Evolutionary conservation across 1,140 invertebrate genomes (phyloP), one percentile per base, ranked within the genome.

Genomic region (Heliothis subflexa): DNA sequence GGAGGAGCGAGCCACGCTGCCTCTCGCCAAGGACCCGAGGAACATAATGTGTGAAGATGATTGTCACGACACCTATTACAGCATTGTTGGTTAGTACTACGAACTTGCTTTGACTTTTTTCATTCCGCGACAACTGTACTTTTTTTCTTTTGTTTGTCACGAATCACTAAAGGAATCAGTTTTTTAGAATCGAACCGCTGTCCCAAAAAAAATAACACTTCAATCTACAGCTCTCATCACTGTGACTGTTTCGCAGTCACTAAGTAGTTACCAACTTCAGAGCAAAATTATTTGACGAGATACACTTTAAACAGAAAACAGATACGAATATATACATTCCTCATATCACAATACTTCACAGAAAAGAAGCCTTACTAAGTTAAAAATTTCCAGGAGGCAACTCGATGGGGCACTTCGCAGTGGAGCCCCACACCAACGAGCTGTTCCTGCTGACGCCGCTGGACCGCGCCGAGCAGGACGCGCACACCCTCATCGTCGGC

Each of bases 1-100:
- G 5, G 28, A 59, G 4, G 90, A 94, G 76, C 78, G 52, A 0
- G 75, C 85, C 21, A 75, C 85, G 16, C 86, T 95, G 40, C 91
- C 91, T 0, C 80, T 78, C 40, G 95, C 95, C 0, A 76, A 81
- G n/a, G 94, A 95, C 80, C 90, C 88, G 12, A 95, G 95, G 78
- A 95, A 95, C 80, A 80, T 91, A 68, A 78, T 80, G 5, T 94
- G 94, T 78, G 82, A 75, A 28, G 86, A 89, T 3, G 89, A 93
- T 73, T 94, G 90, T 66, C 84, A 89, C 47, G 52, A 78, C 12
- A 93, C 95, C 16, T 95, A 90, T 81, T 95, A 95, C 80, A 94
- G 83, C 62, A 93, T 95, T 45, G 75, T 93, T 80, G 91, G 95
- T 95, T 10, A 66, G 62, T 47, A 47, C 2, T 40, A 40, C 9